Conservation (phyloP, 2,797 vertebrate species). For the Tiaroga cobitis region DNA sequence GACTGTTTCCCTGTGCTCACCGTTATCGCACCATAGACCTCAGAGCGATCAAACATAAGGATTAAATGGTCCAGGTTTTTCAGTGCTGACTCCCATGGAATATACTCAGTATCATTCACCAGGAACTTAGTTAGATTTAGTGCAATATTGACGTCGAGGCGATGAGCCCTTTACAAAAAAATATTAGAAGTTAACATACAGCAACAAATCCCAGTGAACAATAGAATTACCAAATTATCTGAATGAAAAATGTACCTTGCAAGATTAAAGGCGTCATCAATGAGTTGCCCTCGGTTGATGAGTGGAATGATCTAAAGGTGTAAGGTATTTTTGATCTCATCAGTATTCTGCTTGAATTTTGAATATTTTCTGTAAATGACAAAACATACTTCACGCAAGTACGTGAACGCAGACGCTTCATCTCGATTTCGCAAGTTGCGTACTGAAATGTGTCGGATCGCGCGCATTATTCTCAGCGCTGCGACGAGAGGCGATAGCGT, state of each 20-base stretch:
- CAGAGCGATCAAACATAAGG: constrained; percentile 81
- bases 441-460: not conserved
- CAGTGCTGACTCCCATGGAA: constrained; percentile 75
- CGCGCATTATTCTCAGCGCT: not conserved
- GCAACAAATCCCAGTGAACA: not conserved
- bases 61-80: constrained; percentile 72
- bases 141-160: constrained; percentile 72
- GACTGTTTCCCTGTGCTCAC: constrained; percentile 54
- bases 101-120: constrained; percentile 63
- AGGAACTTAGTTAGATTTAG: constrained; percentile 78
- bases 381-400: not conserved
- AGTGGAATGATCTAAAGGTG: constrained; percentile 71
- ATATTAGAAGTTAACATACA: not conserved
- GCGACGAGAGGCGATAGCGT: too few species aligned
- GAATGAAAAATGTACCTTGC: constrained; percentile 69
- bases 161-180: constrained; percentile 67
- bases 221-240: not conserved
- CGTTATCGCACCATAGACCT: constrained; percentile 79
- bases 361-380: not conserved
- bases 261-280: constrained; percentile 81
- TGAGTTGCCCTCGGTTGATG: constrained; percentile 77
- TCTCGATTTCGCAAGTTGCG: not conserved
- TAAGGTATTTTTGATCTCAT: not conserved
- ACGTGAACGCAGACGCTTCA: not conserved
- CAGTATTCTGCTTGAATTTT: not conserved